These are phyloP conservation scores for Ophion ellenae DNA, from an alignment of 2,888 invertebrate species.

Conservation along the genomic window DNA sequence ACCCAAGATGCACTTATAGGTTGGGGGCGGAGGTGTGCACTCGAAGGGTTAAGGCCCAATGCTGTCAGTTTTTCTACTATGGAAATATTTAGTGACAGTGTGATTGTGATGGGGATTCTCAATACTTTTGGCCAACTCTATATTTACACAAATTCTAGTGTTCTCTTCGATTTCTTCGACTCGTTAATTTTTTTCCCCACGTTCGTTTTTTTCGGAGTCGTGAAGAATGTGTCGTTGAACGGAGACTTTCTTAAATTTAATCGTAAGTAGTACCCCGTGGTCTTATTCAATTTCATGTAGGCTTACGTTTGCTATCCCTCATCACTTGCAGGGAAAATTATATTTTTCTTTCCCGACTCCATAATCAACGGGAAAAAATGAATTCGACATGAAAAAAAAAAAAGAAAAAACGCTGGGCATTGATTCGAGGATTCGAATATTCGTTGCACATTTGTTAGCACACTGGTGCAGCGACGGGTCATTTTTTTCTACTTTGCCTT, in stretches of 20 bases:
- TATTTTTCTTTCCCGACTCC: neutral
- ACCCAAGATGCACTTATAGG: no score
- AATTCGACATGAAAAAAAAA: neutral
- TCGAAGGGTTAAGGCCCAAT: no score
- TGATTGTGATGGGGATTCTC: neutral
- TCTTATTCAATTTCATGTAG: neutral
- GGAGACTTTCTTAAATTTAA: neutral
- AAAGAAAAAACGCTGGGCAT: neutral
- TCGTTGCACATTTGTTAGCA: conserved; percentile 10
- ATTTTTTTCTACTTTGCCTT: neutral
- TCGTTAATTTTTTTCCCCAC: neutral
- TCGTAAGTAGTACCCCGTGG: neutral
- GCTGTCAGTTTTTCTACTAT: no score
- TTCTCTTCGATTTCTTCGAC: neutral
- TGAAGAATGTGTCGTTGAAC: conserved; percentile 3
- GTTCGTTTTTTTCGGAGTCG: neutral
- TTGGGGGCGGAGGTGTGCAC: no score
- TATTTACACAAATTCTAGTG: neutral
- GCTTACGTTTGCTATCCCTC: neutral
- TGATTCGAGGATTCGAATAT: neutral
- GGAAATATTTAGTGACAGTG: neutral
- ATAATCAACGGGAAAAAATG: neutral
- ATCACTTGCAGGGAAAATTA: neutral
- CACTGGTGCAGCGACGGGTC: neutral
- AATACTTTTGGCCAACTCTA: neutral